phyloP scores from a whole-genome alignment of 2,888 invertebrate genomes.

The Napeogenes inachia region DNA sequence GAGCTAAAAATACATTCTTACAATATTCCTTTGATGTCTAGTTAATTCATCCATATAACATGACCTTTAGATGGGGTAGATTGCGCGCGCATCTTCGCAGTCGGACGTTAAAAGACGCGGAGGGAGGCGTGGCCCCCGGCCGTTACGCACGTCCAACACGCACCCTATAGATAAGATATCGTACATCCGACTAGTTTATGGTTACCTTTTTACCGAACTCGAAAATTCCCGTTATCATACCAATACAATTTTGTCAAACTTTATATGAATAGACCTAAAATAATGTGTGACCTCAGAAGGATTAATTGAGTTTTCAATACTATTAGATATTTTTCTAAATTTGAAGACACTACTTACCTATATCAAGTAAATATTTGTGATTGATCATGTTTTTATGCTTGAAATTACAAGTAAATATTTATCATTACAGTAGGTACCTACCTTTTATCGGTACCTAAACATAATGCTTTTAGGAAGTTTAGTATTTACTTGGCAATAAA shows the following conservation, averaged over 20 bases:
- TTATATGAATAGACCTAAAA: constrained; percentile 10
- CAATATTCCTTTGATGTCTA: neutral
- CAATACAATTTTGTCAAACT: constrained; percentile 31
- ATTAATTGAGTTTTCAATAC: neutral
- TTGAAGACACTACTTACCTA: too few relatives aligned
- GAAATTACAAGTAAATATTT: too few relatives aligned
- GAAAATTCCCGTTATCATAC: constrained; percentile 14
- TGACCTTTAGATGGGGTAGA: constrained; percentile 52
- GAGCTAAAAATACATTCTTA: constrained; percentile 11
- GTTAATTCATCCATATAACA: constrained; percentile 41
- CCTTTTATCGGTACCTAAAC: too few relatives aligned
- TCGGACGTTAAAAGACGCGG: constrained; percentile 50
- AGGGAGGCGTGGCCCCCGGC: constrained; percentile 62
- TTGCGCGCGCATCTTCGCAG: constrained; percentile 70
- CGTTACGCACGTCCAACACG: constrained; percentile 67
- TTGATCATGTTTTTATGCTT: too few relatives aligned
- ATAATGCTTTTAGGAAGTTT: too few relatives aligned
- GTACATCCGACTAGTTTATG: constrained; percentile 39
- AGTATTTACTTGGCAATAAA: too few relatives aligned
- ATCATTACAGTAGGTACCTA: too few relatives aligned
- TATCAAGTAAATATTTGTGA: too few relatives aligned
- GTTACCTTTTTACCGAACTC: constrained; percentile 24
- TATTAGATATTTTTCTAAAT: too few relatives aligned
- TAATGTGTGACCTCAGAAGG: neutral
- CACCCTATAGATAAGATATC: constrained; percentile 58